A percentile compares a stretch with the other conserved stretches of the same genome.
These are phyloP conservation scores for Artibeus lituratus DNA, from an alignment of 2,797 vertebrate genomes.

Conservation along the genomic window DNA sequence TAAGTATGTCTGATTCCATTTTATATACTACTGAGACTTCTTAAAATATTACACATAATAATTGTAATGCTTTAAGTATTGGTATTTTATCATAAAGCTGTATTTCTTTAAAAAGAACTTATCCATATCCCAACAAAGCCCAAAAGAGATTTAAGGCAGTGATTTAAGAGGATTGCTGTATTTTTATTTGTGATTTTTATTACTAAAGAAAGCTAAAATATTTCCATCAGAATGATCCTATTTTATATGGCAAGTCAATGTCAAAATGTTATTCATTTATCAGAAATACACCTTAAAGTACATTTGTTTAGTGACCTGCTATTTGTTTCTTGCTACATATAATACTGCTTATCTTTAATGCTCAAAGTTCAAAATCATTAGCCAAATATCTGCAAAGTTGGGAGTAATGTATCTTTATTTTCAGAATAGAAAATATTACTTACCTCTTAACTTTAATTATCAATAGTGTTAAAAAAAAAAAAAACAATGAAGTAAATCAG, in stretches of 20 bases:
- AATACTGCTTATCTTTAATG: background rate
- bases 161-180: background rate
- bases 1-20: background rate
- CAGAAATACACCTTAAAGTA: background rate
- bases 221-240: background rate
- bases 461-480: background rate
- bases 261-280: background rate
- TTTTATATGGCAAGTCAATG: background rate
- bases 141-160: background rate
- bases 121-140: background rate
- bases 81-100: conserved; percentile 1
- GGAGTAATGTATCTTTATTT: background rate
- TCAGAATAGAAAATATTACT: background rate
- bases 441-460: background rate
- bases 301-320: background rate
- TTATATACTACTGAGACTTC: background rate
- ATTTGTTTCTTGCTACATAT: background rate
- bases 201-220: background rate
- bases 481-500: background rate
- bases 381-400: background rate
- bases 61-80: background rate
- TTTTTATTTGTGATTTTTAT: conserved; percentile 42
- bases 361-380: conserved; percentile 8
- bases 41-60: background rate
- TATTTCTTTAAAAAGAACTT: background rate